These are phyloP conservation scores for Sinella curviseta DNA, from an alignment of 1,140 invertebrate genomes.

Conservation along the genomic window DNA sequence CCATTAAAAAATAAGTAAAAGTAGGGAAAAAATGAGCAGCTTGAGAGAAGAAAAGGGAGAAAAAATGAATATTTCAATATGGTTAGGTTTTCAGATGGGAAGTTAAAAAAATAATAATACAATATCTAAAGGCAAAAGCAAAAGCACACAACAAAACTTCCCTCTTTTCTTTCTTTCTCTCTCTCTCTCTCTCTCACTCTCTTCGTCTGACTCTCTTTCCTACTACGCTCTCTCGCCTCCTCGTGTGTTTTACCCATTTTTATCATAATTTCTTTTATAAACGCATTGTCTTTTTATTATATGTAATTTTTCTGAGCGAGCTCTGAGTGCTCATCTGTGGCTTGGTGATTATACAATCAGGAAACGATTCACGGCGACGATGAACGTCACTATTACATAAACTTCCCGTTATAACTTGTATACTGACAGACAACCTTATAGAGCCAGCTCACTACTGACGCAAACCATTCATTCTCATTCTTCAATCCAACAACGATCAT, in stretches of 20 bases:
- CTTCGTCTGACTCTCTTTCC: neutral
- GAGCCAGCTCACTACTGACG: neutral
- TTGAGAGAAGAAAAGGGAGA: neutral
- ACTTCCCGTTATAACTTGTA: neutral
- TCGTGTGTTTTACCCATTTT: slow-evolving; percentile 15
- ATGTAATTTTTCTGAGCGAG: neutral
- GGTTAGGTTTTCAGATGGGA: neutral
- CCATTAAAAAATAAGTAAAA: slow-evolving; percentile 14
- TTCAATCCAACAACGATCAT: neutral
- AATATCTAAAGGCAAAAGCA: too few relatives aligned
- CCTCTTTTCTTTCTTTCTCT: neutral
- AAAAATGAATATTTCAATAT: slow-evolving; percentile 9
- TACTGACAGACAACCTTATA: too few relatives aligned
- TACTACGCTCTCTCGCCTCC: neutral
- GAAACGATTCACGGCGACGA: neutral
- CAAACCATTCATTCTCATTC: neutral
- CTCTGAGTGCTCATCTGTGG: slow-evolving; percentile 16
- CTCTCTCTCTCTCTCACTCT: neutral
- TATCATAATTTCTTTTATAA: slow-evolving; percentile 21
- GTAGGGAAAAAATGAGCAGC: slow-evolving; percentile 8
- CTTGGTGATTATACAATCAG: slow-evolving; percentile 21
- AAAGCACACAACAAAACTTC: too few relatives aligned
- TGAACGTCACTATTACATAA: neutral
- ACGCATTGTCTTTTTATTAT: slow-evolving; percentile 24
- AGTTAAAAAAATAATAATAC: neutral